Percentiles rank a stretch among this genome's conserved stretches.
These are phyloP conservation scores for Sinodicranocentrus sp. DNA, from an alignment of 2,888 invertebrate genomes.

Conservation along the genomic window DNA sequence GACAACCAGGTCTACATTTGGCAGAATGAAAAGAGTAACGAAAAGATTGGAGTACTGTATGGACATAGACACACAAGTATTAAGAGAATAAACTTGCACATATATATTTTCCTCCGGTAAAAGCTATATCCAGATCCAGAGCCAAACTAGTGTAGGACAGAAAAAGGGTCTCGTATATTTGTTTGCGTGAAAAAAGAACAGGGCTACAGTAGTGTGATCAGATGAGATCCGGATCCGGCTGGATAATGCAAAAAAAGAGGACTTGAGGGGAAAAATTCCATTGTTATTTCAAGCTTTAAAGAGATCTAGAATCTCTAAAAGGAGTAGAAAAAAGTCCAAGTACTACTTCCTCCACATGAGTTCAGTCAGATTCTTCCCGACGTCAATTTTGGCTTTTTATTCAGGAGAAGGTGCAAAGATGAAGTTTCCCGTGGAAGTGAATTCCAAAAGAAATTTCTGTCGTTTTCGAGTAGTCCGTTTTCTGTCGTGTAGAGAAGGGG, in stretches of 20 bases:
- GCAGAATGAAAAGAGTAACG: constrained; percentile 11
- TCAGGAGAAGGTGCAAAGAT: constrained; percentile 12
- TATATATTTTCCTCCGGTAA: too few species aligned
- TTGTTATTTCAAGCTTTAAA: constrained; percentile 20
- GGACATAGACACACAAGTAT: too few species aligned
- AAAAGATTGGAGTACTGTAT: too few species aligned
- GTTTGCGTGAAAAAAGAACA: background rate
- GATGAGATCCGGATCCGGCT: constrained; percentile 19
- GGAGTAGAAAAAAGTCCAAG: background rate
- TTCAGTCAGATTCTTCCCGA: too few species aligned
- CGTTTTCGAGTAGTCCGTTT: background rate
- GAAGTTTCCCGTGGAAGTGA: background rate
- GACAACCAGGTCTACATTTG: constrained; percentile 15
- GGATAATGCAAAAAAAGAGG: constrained; percentile 18
- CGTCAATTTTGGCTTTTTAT: too few species aligned
- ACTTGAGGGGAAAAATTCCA: constrained; percentile 23
- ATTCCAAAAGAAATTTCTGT: background rate
- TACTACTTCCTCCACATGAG: background rate
- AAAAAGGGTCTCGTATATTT: background rate
- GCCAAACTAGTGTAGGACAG: background rate
- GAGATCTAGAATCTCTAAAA: constrained; percentile 1
- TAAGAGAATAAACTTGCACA: too few species aligned
- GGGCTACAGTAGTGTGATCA: constrained; percentile 5
- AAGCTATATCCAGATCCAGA: background rate
- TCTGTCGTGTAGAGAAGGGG: background rate